phyloP scores from a whole-genome alignment of 2,797 vertebrate species.

The Stomatorhinus walkeri region DNA sequence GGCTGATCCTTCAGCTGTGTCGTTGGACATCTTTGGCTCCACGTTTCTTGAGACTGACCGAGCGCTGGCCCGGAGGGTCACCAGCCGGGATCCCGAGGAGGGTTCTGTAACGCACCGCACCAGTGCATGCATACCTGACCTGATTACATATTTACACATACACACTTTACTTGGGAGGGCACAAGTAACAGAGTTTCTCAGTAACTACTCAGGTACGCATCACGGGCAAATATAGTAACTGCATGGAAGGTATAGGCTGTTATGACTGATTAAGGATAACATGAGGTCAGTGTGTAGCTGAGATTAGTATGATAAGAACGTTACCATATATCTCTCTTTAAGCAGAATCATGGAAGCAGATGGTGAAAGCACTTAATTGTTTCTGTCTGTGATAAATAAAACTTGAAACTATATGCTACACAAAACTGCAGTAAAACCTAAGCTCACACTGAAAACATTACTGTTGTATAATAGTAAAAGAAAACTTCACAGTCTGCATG shows the following conservation, averaged over 20 bases:
- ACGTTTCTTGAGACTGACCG: background rate
- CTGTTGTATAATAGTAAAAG: background rate
- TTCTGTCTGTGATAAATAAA: background rate
- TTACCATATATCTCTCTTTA: background rate
- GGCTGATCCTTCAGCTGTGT: background rate
- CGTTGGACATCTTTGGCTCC: background rate
- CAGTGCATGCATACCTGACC: background rate
- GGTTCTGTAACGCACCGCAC: background rate
- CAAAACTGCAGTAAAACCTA: background rate
- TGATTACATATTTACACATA: background rate
- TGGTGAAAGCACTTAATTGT: background rate
- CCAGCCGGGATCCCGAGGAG: background rate
- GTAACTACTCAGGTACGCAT: background rate
- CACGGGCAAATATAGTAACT: background rate
- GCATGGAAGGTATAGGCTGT: background rate
- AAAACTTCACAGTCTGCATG: background rate
- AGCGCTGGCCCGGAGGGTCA: background rate
- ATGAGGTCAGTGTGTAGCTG: background rate
- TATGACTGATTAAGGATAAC: background rate
- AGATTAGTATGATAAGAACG: background rate
- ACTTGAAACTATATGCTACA: background rate
- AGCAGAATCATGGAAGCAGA: background rate
- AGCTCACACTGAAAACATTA: background rate
- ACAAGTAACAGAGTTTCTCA: background rate
- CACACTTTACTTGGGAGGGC: background rate